Evolutionary conservation across 2,797 vertebrate species (phyloP), one percentile per base, ranked within the genome.

Genomic region (Manis javanica): DNA sequence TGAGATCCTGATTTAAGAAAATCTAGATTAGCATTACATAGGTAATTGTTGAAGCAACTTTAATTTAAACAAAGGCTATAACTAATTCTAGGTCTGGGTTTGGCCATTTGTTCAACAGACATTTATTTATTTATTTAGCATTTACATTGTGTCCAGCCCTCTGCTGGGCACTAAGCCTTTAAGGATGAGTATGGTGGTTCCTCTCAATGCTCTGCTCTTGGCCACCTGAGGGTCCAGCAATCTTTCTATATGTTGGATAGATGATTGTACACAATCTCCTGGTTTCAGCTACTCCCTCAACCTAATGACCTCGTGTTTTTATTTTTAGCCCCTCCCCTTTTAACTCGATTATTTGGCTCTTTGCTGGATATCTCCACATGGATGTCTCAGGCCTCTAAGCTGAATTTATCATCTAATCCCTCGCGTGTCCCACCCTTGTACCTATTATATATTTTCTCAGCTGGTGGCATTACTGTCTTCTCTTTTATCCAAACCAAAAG

Each of bases 1-100:
- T 91, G 89, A 89, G 87, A 89, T 71, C 42, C 51, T 85, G 66
- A 83, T 59, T 72, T 87, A 42, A 72, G 68, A 84, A 97, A 85
- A 79, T 69, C 46, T 93, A 72, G 57, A 55, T 85, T 63, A 90
- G 46, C 26, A 19, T 82, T 78, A 77, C 42, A 34, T 5, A 82
- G 42, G 24, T 92, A 77, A 72, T 82, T 78, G 26, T n/a, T 71
- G 55, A 49, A 69, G 16, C 55, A 78, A 68, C 29, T 95, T 81
- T 78, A 75, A 55, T 95, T 92, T 90, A 91, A 72, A 69, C 23
- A 66, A 95, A 85, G 63, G 37, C 11, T 63, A 11, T 51, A 90
- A 63, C 16, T 77, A 46, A 84, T 55, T 84, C 55, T 84, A 39
- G 24, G 31, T 64, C 29, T 87, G 57, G 10, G 42, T 90, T 79